phyloP scores from a whole-genome alignment of 2,797 vertebrate species.

The Alauda arvensis region DNA sequence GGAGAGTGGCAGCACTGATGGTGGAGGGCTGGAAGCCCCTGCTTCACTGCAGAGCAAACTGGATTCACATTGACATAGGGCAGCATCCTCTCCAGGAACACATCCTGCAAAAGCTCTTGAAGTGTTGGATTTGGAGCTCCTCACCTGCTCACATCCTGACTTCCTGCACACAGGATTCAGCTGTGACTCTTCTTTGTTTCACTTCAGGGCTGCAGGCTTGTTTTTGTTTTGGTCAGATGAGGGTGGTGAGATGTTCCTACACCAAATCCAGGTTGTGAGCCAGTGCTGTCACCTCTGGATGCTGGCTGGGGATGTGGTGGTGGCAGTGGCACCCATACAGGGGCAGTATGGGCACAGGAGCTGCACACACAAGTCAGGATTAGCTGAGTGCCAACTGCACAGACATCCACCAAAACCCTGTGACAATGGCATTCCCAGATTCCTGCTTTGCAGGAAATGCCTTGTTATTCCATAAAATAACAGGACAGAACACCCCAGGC shows the following conservation, averaged over 20 bases:
- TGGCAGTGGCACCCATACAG: fast-evolving
- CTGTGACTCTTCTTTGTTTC: background rate
- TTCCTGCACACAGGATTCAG: background rate
- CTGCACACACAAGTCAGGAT: background rate
- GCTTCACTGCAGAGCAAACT: background rate
- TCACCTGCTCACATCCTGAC: background rate
- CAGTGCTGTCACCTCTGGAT: background rate
- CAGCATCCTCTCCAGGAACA: background rate
- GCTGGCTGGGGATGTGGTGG: background rate
- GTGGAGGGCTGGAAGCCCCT: background rate
- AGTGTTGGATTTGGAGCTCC: background rate
- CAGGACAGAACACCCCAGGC: background rate
- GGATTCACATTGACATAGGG: background rate
- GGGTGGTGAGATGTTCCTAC: fast-evolving
- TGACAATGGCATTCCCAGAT: background rate
- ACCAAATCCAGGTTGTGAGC: fast-evolving
- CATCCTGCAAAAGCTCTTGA: background rate
- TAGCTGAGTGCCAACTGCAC: background rate
- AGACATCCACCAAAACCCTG: background rate
- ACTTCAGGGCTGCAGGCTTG: background rate
- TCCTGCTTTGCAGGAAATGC: background rate
- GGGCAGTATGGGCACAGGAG: fast-evolving
- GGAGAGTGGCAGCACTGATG: background rate
- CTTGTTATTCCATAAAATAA: background rate
- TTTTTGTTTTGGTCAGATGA: background rate